Evolutionary conservation across 2,797 vertebrate species (phyloP).

Genomic region (Lutra lutra): DNA sequence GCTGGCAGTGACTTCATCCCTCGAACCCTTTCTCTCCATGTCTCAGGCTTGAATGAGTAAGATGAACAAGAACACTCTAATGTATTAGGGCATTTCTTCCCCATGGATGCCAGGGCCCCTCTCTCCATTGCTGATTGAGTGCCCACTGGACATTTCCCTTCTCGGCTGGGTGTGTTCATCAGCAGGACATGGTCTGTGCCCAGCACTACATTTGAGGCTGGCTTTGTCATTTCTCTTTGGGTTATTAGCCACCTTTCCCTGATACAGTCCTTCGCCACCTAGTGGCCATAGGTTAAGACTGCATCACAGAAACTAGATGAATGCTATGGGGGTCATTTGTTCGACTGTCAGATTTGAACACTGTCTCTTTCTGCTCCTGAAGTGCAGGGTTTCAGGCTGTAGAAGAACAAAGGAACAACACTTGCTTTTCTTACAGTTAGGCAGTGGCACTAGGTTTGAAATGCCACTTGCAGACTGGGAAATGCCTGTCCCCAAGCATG

Average conservation of each 20-base stretch:
- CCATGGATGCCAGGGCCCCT: neutral
- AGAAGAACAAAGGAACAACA: neutral
- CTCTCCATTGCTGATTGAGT: neutral
- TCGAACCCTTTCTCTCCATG: neutral
- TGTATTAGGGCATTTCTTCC: neutral
- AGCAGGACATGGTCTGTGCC: neutral
- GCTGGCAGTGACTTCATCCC: neutral
- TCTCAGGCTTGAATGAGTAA: neutral
- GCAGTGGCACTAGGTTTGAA: neutral
- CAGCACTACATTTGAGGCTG: neutral
- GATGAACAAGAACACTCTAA: neutral
- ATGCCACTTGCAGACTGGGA: neutral
- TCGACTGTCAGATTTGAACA: conserved; percentile 28
- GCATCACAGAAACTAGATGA: neutral
- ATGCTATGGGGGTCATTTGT: neutral
- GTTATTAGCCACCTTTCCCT: neutral
- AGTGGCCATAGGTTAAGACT: neutral
- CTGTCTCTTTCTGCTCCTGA: neutral
- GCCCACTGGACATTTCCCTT: neutral
- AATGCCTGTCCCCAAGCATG: neutral
- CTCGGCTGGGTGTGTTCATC: neutral
- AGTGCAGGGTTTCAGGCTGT: neutral
- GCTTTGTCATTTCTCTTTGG: conserved; percentile 2
- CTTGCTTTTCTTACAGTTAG: neutral
- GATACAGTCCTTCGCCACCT: conserved; percentile 29